Conservation (phyloP, 2,113 vertebrate genomes). For the Furnarius figulus region DNA sequence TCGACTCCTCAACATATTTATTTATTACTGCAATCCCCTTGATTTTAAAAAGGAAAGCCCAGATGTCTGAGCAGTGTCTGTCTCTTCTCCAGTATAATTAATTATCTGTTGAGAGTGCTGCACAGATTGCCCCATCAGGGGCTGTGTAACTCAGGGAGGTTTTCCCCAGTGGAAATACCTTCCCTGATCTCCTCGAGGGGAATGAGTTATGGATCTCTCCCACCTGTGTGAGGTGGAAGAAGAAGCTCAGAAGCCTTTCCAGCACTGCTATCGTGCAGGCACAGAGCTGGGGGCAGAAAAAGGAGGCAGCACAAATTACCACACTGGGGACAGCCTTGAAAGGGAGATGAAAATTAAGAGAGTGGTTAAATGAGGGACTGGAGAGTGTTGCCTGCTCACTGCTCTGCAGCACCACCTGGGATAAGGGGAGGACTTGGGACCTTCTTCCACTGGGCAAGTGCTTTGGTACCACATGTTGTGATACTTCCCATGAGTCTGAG, state of each 20-base stretch:
- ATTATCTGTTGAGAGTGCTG: neutral
- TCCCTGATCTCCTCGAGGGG: accelerated
- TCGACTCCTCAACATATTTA: neutral
- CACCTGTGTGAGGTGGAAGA: neutral
- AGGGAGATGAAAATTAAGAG: neutral
- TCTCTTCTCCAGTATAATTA: neutral
- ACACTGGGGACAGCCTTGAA: neutral
- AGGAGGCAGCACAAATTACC: neutral
- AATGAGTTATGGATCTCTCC: neutral
- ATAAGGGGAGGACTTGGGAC: neutral
- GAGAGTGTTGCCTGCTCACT: neutral
- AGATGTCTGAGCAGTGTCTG: neutral
- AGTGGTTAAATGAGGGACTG: accelerated
- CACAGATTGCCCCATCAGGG: neutral
- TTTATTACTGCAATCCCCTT: neutral
- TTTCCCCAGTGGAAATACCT: neutral
- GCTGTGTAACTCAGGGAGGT: neutral
- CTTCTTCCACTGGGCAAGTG: neutral
- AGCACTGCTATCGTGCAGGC: neutral
- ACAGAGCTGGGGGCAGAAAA: neutral
- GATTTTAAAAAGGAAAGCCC: neutral
- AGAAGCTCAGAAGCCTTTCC: neutral
- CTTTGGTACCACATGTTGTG: neutral
- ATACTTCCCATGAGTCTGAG: neutral
- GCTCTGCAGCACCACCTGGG: neutral